phyloP scores from a whole-genome alignment of 2,797 vertebrate species.

The Distichodus sexfasciatus region DNA sequence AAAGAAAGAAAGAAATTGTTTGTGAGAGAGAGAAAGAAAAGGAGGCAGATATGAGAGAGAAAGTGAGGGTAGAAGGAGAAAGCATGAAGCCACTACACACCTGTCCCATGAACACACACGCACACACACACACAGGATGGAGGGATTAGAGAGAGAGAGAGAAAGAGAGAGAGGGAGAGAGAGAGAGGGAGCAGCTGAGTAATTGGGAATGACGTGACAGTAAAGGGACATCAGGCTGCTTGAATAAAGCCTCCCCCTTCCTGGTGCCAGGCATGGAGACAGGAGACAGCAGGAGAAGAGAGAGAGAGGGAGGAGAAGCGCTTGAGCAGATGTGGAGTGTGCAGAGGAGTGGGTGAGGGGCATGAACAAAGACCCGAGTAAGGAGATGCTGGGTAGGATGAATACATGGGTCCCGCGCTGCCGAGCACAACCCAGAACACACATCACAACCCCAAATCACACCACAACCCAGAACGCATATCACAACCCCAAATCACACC shows the following conservation, averaged over 20 bases:
- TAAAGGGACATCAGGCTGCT: slow-evolving; percentile 40
- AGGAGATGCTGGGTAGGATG: slow-evolving; percentile 59
- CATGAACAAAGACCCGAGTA: slow-evolving; percentile 52
- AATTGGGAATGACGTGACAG: slow-evolving; percentile 44
- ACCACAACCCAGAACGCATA: too few species aligned
- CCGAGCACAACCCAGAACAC: too few species aligned
- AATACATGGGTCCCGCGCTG: slow-evolving; percentile 56
- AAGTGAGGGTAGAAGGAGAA: too few species aligned
- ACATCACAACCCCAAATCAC: too few species aligned
- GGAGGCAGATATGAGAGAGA: too few species aligned
- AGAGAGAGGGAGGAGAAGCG: slow-evolving; percentile 42
- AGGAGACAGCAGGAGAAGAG: slow-evolving; percentile 53
- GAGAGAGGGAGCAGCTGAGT: slow-evolving; percentile 28
- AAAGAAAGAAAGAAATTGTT: too few species aligned
- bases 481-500: too few species aligned
- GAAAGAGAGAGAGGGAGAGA: slow-evolving; percentile 5
- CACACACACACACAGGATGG: slow-evolving; percentile 52
- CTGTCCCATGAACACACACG: not conserved
- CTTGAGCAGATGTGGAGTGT: slow-evolving; percentile 60
- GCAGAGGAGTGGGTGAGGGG: slow-evolving; percentile 39
- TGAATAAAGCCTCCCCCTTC: slow-evolving; percentile 43
- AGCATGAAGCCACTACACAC: too few species aligned
- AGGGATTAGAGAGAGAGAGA: not conserved
- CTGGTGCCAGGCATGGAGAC: too few species aligned
- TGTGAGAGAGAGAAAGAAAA: too few species aligned